A percentile compares a stretch with the other conserved stretches of the same genome.
These are phyloP conservation scores for Distichodus sexfasciatus DNA, from an alignment of 2,797 vertebrate species.

Conservation along the genomic window DNA sequence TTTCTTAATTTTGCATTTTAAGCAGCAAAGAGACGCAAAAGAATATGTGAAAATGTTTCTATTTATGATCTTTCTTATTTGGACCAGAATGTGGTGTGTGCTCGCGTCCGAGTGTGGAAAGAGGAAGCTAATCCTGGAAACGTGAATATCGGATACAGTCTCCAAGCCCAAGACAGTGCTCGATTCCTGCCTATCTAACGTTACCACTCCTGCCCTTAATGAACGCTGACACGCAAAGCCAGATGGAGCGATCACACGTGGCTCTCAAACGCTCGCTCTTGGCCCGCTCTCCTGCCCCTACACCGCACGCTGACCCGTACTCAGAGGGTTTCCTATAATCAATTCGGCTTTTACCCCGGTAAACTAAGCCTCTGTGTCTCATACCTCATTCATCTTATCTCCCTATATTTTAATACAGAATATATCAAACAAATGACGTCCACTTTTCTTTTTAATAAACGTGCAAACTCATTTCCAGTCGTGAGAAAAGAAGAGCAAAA, in stretches of 20 bases:
- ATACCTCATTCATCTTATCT: no score
- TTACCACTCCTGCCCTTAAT: slow-evolving; percentile 51
- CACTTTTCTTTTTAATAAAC: no score
- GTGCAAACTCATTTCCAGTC: no score
- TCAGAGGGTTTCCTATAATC: background rate
- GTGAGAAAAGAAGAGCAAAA: no score
- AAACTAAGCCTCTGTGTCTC: no score
- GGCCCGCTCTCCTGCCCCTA: slow-evolving; percentile 15
- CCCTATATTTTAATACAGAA: no score
- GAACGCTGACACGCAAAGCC: slow-evolving; percentile 48
- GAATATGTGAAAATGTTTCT: background rate
- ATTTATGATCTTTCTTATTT: no score
- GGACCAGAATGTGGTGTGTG: slow-evolving; percentile 26
- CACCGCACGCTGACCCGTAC: background rate
- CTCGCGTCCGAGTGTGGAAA: slow-evolving; percentile 18
- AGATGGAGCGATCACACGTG: slow-evolving; percentile 48
- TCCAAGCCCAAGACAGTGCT: slow-evolving; percentile 46
- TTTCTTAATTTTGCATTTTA: no score
- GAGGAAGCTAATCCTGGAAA: slow-evolving; percentile 53
- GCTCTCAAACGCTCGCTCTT: slow-evolving; percentile 24
- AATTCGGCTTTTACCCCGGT: background rate
- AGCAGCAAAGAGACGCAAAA: no score
- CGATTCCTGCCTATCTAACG: slow-evolving; percentile 50
- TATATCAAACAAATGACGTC: no score
- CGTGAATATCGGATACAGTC: slow-evolving; percentile 49